phyloP scores from a whole-genome alignment of 2,113 vertebrate species.

The Jacana jacana region DNA sequence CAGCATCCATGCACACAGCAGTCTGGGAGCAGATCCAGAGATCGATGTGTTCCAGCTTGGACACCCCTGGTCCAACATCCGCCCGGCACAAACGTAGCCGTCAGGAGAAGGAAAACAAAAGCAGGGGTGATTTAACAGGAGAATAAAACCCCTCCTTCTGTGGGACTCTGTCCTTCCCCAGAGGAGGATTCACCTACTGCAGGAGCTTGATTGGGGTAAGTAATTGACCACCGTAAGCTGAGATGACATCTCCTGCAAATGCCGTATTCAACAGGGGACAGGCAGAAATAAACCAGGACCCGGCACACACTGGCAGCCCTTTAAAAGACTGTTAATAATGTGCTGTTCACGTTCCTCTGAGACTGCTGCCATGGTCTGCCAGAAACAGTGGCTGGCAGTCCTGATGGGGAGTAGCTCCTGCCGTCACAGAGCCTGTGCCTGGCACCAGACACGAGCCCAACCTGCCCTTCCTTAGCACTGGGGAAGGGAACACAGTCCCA shows the following conservation, averaged over 20 bases:
- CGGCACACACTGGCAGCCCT: constrained; percentile 23
- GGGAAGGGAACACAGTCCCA: neutral
- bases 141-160: neutral
- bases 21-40: neutral
- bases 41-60: neutral
- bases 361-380: constrained; percentile 26
- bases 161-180: neutral
- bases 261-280: neutral
- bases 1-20: neutral
- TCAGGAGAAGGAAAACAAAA: neutral
- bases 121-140: neutral
- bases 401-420: neutral
- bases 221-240: neutral
- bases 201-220: neutral
- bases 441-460: neutral
- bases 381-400: neutral
- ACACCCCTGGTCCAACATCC: neutral
- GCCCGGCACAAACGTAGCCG: neutral
- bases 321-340: constrained; percentile 45
- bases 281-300: constrained; percentile 1
- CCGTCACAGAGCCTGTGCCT: neutral
- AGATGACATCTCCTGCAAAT: neutral
- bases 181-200: neutral
- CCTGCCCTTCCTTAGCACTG: neutral
- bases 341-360: constrained; percentile 5